Evolutionary conservation across 2,888 invertebrate species (phyloP).

Genomic region (Cerceris rybyensis): DNA sequence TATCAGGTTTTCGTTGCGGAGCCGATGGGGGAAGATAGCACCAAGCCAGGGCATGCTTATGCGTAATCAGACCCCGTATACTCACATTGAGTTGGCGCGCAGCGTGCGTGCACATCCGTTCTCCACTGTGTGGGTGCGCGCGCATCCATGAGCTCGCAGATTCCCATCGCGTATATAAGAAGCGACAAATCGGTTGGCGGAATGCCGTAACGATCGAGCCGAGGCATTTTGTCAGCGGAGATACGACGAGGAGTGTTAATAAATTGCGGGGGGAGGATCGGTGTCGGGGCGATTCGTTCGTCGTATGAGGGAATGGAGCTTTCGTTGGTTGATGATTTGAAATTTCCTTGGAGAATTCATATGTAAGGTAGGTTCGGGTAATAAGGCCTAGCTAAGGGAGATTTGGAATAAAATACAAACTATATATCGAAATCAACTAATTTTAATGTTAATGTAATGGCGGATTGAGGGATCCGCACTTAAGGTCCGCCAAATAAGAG

Average conservation of each 20-base stretch:
- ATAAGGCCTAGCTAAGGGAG: no score
- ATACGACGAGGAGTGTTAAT: background rate
- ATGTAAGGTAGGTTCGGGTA: no score
- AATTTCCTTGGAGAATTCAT: no score
- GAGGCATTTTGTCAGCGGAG: conserved; percentile 17
- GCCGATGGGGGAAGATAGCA: conserved; percentile 73
- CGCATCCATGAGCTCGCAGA: conserved; percentile 35
- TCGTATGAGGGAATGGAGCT: no score
- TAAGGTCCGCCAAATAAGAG: no score
- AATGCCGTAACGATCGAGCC: conserved; percentile 18
- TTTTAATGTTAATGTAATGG: no score
- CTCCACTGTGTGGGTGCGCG: background rate
- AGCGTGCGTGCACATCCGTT: conserved; percentile 17
- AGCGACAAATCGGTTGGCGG: conserved; percentile 52
- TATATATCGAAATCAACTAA: no score
- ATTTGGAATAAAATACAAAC: no score
- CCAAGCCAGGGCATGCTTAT: conserved; percentile 60
- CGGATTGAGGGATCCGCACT: no score
- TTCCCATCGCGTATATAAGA: conserved; percentile 41
- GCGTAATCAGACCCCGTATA: conserved; percentile 77
- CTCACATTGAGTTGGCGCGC: conserved; percentile 63
- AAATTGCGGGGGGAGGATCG: background rate
- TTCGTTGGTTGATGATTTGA: no score
- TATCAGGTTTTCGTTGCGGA: conserved; percentile 75
- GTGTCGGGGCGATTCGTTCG: no score